phyloP scores from a whole-genome alignment of 92 coral and sea anemone genomes.

The Epizoanthus fatuus region DNA sequence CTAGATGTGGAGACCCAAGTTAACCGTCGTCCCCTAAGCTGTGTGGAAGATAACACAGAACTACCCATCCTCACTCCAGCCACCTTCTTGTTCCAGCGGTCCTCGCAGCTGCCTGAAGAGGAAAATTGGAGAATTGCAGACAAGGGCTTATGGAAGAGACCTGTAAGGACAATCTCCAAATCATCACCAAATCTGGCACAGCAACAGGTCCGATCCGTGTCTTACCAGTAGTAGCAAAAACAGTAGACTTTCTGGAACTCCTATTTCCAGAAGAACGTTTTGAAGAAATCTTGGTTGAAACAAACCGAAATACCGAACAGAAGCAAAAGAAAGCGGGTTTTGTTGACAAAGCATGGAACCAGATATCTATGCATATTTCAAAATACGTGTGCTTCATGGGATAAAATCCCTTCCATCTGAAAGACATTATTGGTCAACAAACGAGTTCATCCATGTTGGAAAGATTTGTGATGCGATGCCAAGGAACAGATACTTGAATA shows the following conservation, averaged over 20 bases:
- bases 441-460: conserved; percentile 1
- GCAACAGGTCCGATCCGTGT: too few relatives aligned
- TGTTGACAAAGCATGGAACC: conserved; percentile 13
- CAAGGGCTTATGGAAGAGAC: too few relatives aligned
- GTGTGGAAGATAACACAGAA: too few relatives aligned
- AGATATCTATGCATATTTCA: conserved; percentile 33
- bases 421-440: conserved; percentile 36
- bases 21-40: too few relatives aligned
- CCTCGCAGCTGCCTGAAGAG: too few relatives aligned
- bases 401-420: conserved; percentile 43
- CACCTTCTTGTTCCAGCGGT: too few relatives aligned
- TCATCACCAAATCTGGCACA: too few relatives aligned
- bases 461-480: conserved; percentile 40
- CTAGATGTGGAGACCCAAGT: too few relatives aligned
- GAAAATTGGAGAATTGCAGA: too few relatives aligned
- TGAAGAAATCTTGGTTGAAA: conserved; percentile 26
- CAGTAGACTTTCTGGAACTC: not conserved
- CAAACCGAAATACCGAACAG: conserved; percentile 57
- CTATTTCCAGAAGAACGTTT: conserved; percentile 37
- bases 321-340: conserved; percentile 15
- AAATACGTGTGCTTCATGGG: conserved; percentile 19
- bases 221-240: not conserved
- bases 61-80: too few relatives aligned
- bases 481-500: conserved; percentile 46
- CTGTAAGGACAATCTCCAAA: too few relatives aligned